Evolutionary conservation across 2,113 vertebrate genomes (phyloP), one percentile per base, ranked within the genome.

Genomic region (Phalacrocorax carbo): DNA sequence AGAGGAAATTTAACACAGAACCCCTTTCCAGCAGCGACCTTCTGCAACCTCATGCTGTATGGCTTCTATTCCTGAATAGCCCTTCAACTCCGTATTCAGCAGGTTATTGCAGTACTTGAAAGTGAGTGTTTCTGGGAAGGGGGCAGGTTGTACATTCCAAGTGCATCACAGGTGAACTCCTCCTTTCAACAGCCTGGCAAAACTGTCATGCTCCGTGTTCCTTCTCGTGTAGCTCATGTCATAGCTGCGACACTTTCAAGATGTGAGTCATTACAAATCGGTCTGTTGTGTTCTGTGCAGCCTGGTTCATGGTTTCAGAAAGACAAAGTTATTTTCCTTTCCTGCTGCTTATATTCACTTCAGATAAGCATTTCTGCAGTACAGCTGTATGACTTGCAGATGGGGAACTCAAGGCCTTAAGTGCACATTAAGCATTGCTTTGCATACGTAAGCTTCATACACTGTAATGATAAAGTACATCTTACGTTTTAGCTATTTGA

Each of bases 161-260:
- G 20, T 7, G 10, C 34, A 48, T 36, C 46, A 22, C 30, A 66
- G 38, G 16, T 69, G 29, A 46, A 10, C 15, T 27, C 5, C 40
- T 76, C 6, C 5, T 49, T 85, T 15, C 64, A 48, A 11, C 42
- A 61, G 40, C 69, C 27, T 65, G 77, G 48, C 44, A 60, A 5
- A 27, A 13, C 1, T 2, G 0, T 22, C 1, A 4, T 17, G 2
- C 22, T 27, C 19, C 7, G 40, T 3, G 8, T 32, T 44, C 36
- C 40, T 82, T 36, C n/a, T 16, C n/a, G 23, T 32, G 21, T 42
- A 44, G 42, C 42, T 81, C 29, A 15, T 20, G 44, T 32, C 5
- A 4, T 9, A 48, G 46, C 71, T 40, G 82, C 36, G 14, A 12
- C 7, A 1, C 1, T 11, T 27, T 40, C 32, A 14, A 1, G 13